Conservation (phyloP, 2,113 vertebrate genomes). For the Ageneiosus marmoratus region DNA sequence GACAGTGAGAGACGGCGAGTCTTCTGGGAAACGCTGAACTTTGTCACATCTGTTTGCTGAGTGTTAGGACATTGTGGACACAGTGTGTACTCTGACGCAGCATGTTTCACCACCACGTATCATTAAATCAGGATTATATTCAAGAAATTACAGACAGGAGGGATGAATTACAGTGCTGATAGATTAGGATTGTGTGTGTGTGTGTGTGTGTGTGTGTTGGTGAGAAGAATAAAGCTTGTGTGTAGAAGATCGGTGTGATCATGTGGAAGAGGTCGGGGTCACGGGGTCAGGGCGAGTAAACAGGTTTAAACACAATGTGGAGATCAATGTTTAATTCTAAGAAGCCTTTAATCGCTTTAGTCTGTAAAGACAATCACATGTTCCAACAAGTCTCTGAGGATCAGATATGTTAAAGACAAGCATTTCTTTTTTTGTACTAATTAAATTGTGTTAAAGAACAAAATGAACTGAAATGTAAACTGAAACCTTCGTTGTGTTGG, state of each 20-base stretch:
- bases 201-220: neutral
- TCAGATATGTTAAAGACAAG: neutral
- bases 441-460: neutral
- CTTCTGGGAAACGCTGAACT: constrained; percentile 57
- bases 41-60: constrained; percentile 67
- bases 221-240: neutral
- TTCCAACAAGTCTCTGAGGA: too few species aligned
- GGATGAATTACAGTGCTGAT: neutral
- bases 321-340: neutral
- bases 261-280: neutral
- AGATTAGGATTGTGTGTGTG: too few species aligned
- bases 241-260: neutral
- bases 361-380: neutral
- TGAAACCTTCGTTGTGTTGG: neutral
- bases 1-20: constrained; percentile 69
- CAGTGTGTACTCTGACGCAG: constrained; percentile 48
- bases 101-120: neutral
- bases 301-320: neutral
- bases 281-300: neutral
- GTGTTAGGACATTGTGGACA: constrained; percentile 66
- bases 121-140: neutral
- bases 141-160: neutral
- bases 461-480: neutral
- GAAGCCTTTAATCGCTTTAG: neutral
- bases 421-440: neutral